Base-by-base conservation (phyloP, 2,797 vertebrate species). In the Australoheros facetus region DNA sequence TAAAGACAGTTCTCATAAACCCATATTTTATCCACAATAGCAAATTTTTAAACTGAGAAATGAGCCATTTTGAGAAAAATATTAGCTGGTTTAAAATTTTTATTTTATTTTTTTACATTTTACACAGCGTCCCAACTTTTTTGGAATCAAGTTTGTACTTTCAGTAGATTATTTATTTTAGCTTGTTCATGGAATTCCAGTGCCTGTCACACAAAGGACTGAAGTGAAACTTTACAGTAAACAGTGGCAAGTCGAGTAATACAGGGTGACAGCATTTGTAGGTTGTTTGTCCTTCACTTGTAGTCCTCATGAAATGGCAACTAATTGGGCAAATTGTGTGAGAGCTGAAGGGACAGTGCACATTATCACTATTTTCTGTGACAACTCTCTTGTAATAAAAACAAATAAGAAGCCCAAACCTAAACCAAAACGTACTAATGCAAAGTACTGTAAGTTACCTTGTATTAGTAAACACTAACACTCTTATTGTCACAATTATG, bases 401-500 rank as follows among this genome's bases (percentile, higher is more conserved):
- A 7, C n/a, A 69, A 45, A 23, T 1, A 37, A 71, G 13, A 75
- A 34, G 23, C 16, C 4, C 37, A 13, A 75, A 39, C 19, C 11
- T 28, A 56, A 81, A 73, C 34, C 48, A 77, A 69, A 79, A 7
- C 14, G 53, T 30, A 55, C 9, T 51, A 48, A 60, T n/a, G 13
- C 26, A 55, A 59, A 73, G 32, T 54, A 56, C 28, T 74, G 19
- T 9, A 56, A 56, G 17, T 70, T 26, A 39, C 66, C 10, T 69
- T 69, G 42, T 69, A 51, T 0, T 69, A 54, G 30, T 58, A 80
- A 79, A 89, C 84, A 86, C 73, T 84, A 85, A 83, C 32, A 58
- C 23, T 51, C 23, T 66, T 32, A 8, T 73, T 75, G 37, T 75
- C 39, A 19, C 60, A 57, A 48, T 56, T 16, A 26, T 48, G 26